phyloP scores from a whole-genome alignment of 2,797 vertebrate species.

The Phrynocephalus guinanensis region DNA sequence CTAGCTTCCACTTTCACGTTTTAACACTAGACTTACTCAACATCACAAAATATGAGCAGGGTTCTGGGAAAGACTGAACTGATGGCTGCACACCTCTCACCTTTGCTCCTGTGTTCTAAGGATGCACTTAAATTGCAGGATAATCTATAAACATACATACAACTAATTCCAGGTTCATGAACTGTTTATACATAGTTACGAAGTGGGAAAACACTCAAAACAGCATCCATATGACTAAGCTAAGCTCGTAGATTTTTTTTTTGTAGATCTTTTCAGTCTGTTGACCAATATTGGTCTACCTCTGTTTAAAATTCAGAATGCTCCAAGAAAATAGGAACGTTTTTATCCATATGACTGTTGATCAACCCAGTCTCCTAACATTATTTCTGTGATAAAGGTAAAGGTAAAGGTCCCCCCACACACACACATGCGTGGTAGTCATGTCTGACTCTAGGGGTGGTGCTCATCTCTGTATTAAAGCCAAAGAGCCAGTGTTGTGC shows the following conservation, averaged over 20 bases:
- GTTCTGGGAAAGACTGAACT: constrained; percentile 29
- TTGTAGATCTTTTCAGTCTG: too few species aligned
- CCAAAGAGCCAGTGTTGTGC: too few species aligned
- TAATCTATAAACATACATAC: background rate
- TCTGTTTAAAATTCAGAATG: too few species aligned
- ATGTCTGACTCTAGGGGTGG: too few species aligned
- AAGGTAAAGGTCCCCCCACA: too few species aligned
- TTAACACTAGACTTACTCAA: constrained; percentile 8
- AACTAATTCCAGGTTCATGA: background rate
- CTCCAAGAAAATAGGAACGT: too few species aligned
- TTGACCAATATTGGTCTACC: too few species aligned
- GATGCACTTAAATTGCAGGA: background rate
- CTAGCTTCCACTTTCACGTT: constrained; percentile 37
- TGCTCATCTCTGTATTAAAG: too few species aligned
- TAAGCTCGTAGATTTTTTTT: too few species aligned
- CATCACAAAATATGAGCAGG: constrained; percentile 11
- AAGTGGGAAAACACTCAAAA: background rate
- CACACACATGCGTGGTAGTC: too few species aligned
- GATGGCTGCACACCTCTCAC: background rate
- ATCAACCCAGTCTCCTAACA: background rate
- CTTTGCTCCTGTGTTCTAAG: background rate
- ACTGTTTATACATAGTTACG: background rate
- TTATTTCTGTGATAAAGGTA: background rate
- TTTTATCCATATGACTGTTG: background rate
- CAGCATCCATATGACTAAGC: background rate